These are phyloP conservation scores for Parus major DNA, from an alignment of 2,113 vertebrate species.

Conservation along the genomic window DNA sequence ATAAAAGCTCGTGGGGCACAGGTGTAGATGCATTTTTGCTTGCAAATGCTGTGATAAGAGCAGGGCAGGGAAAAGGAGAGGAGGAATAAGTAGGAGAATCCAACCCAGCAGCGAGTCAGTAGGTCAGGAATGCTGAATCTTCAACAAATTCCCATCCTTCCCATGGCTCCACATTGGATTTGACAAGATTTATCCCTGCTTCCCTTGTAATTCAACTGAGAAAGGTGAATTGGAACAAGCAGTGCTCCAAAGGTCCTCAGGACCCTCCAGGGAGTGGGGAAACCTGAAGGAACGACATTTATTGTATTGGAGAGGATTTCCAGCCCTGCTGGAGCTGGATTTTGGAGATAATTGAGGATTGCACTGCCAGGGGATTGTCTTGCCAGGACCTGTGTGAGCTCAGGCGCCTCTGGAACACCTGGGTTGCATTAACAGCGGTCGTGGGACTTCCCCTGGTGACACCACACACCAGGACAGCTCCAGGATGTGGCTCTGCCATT, in stretches of 20 bases:
- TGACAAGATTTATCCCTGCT: background rate
- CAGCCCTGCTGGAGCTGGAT: background rate
- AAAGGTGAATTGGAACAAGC: background rate
- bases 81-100: background rate
- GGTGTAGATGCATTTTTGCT: background rate
- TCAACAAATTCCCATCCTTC: background rate
- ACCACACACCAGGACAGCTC: background rate
- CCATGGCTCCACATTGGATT: background rate
- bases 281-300: background rate
- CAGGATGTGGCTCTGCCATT: background rate
- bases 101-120: fast-evolving
- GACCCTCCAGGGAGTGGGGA: background rate
- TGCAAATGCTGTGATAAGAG: background rate
- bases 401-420: background rate
- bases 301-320: background rate
- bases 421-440: background rate
- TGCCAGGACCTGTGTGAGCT: background rate
- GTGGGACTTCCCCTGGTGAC: background rate
- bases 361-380: background rate
- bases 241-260: background rate
- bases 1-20: background rate
- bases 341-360: background rate
- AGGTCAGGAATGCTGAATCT: background rate
- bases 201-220: background rate
- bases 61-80: background rate